Evolutionary conservation across 1,140 invertebrate genomes (phyloP).

Genomic region (Drosophila fuyamai): DNA sequence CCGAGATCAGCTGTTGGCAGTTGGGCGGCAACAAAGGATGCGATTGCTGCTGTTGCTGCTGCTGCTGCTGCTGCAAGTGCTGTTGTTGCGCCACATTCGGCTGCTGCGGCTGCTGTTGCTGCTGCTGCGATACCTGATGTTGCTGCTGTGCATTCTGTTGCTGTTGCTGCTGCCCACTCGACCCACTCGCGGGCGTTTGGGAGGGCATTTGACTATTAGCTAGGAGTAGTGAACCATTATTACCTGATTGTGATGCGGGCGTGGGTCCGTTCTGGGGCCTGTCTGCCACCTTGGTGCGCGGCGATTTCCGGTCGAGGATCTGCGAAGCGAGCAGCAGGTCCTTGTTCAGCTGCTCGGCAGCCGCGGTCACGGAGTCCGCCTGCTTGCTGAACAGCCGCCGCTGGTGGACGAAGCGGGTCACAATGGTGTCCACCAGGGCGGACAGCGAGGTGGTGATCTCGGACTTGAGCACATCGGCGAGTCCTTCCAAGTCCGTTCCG

Average conservation of each 20-base stretch:
- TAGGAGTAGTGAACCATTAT: slow-evolving; percentile 85
- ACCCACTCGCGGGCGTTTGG: slow-evolving; percentile 50
- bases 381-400: slow-evolving; percentile 91
- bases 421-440: slow-evolving; percentile 94
- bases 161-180: slow-evolving; percentile 58
- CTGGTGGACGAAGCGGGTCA: slow-evolving; percentile 93
- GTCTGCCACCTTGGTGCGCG: slow-evolving; percentile 91
- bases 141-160: slow-evolving; percentile 47
- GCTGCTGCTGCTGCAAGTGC: slow-evolving; percentile 38
- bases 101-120: slow-evolving; percentile 53
- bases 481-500: slow-evolving; percentile 92
- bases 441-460: slow-evolving; percentile 94
- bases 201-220: slow-evolving; percentile 82
- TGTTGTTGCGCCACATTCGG: slow-evolving; percentile 43
- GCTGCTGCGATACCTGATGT: slow-evolving; percentile 38
- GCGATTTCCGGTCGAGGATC: slow-evolving; percentile 92
- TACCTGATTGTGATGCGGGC: slow-evolving; percentile 87
- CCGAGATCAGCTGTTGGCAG: slow-evolving; percentile 80
- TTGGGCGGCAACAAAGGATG: slow-evolving; percentile 54
- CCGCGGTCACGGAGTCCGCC: slow-evolving; percentile 89
- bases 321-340: slow-evolving; percentile 91
- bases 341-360: slow-evolving; percentile 92
- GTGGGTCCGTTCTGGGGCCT: slow-evolving; percentile 85
- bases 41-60: slow-evolving; percentile 52
- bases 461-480: slow-evolving; percentile 94